Percentiles rank a stretch among this genome's conserved stretches.
Conservation (phyloP, 92 coral and sea anemone genomes). For the Zoanthus gigantus region DNA sequence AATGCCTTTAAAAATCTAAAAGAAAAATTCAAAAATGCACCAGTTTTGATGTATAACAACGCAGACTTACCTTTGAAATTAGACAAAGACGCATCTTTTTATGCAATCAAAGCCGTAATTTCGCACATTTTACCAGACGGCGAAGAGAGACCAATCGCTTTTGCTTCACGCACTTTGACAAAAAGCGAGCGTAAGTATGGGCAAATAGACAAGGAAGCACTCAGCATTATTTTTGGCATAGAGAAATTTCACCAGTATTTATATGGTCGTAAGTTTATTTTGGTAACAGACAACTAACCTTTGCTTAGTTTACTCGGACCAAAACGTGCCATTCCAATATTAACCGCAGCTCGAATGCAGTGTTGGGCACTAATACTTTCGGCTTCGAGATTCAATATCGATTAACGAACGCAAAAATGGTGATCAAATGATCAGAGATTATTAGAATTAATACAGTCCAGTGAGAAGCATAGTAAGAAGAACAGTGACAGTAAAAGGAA, state of each 20-base stretch:
- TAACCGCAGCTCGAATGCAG: slow-evolving; percentile 59
- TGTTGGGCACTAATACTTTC: slow-evolving; percentile 32
- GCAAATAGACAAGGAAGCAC: slow-evolving; percentile 63
- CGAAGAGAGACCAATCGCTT: slow-evolving; percentile 66
- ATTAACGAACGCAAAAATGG: slow-evolving; percentile 35
- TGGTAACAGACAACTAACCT: slow-evolving; percentile 55
- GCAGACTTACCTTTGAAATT: slow-evolving; percentile 29
- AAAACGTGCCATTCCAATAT: slow-evolving; percentile 45
- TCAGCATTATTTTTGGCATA: slow-evolving; percentile 33
- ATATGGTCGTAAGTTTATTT: slow-evolving; percentile 46
- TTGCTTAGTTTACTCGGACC: slow-evolving; percentile 50
- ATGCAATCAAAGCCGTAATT: slow-evolving; percentile 62
- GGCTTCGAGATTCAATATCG: too few species aligned
- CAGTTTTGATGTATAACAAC: slow-evolving; percentile 32
- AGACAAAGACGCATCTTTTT: slow-evolving; percentile 54
- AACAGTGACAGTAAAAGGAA: slow-evolving; percentile 1
- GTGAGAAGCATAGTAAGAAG: neutral
- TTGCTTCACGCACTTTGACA: slow-evolving; percentile 57
- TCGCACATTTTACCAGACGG: slow-evolving; percentile 61
- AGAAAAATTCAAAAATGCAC: neutral
- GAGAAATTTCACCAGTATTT: slow-evolving; percentile 54
- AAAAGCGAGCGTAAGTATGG: slow-evolving; percentile 54
- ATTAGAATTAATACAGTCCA: slow-evolving; percentile 24
- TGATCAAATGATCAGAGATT: slow-evolving; percentile 30
- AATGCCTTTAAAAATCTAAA: neutral